phyloP scores from a whole-genome alignment of 2,113 vertebrate species.

The Labrus mixtus region DNA sequence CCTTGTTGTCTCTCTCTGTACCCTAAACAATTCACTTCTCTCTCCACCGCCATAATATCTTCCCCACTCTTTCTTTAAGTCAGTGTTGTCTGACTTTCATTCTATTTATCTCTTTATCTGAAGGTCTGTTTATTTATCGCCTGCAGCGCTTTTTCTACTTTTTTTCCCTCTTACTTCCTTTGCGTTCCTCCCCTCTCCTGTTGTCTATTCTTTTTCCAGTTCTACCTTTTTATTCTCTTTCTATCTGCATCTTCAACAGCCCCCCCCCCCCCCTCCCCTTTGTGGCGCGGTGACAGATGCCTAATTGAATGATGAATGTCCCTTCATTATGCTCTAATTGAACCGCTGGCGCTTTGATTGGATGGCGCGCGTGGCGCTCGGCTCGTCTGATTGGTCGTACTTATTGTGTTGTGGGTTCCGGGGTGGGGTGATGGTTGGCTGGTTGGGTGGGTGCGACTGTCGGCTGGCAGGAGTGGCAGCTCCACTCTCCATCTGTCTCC shows the following conservation, averaged over 20 bases:
- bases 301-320: conserved; percentile 99
- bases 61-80: not conserved
- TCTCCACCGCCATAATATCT: not conserved
- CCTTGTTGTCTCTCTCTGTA: conserved; percentile 34
- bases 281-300: conserved; percentile 96
- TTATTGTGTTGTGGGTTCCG: conserved; percentile 3
- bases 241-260: conserved; percentile 84
- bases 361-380: conserved; percentile 82
- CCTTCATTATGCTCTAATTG: conserved; percentile 98
- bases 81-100: conserved; percentile 64
- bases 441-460: conserved; percentile 30
- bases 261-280: conserved; percentile 85
- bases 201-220: conserved; percentile 39
- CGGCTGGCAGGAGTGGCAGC: conserved; percentile 86
- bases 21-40: conserved; percentile 9
- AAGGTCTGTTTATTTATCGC: not conserved
- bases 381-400: conserved; percentile 80
- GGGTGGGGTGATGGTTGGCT: conserved; percentile 43
- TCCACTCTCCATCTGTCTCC: conserved; percentile 96
- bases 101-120: not conserved
- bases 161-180: conserved; percentile 81
- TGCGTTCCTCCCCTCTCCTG: conserved; percentile 72
- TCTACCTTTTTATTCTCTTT: conserved; percentile 74
- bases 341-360: conserved; percentile 92
- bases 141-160: conserved; percentile 3